These are phyloP conservation scores for Odontamblyopus rebecca DNA, from an alignment of 2,797 vertebrate genomes.

Conservation along the genomic window DNA sequence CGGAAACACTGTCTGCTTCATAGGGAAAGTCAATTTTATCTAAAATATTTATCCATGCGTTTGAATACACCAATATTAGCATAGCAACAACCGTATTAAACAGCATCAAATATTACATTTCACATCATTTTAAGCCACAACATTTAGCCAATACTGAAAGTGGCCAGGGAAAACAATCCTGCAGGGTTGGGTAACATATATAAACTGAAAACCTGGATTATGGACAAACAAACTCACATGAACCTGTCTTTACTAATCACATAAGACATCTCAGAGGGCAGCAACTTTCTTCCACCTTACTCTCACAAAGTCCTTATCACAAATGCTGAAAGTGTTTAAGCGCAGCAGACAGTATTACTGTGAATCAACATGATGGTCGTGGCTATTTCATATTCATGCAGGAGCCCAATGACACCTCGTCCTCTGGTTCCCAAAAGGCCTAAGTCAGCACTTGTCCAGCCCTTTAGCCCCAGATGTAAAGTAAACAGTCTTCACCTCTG, in stretches of 20 bases:
- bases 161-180: constrained; percentile 37
- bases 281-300: constrained; percentile 41
- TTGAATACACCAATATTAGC: constrained; percentile 18
- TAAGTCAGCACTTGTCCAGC: constrained; percentile 71
- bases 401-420: constrained; percentile 87
- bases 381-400: constrained; percentile 88
- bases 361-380: constrained; percentile 78
- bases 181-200: constrained; percentile 38
- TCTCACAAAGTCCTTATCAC: constrained; percentile 48
- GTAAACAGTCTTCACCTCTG: constrained; percentile 85
- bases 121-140: not conserved
- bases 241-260: constrained; percentile 56
- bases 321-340: constrained; percentile 80
- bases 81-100: constrained; percentile 4
- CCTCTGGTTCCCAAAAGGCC: constrained; percentile 86
- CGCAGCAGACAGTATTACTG: constrained; percentile 82
- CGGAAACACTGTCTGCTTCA: constrained; percentile 49
- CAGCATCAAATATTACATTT: constrained; percentile 12
- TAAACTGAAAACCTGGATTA: constrained; percentile 43
- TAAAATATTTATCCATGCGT: constrained; percentile 24
- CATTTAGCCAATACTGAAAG: constrained; percentile 23
- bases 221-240: constrained; percentile 54
- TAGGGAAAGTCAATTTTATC: constrained; percentile 14
- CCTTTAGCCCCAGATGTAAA: constrained; percentile 80
- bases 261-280: constrained; percentile 50